Percentiles rank a stretch among this genome's conserved stretches.
Conservation (phyloP, 2,113 vertebrate species). For the Fregata magnificens region DNA sequence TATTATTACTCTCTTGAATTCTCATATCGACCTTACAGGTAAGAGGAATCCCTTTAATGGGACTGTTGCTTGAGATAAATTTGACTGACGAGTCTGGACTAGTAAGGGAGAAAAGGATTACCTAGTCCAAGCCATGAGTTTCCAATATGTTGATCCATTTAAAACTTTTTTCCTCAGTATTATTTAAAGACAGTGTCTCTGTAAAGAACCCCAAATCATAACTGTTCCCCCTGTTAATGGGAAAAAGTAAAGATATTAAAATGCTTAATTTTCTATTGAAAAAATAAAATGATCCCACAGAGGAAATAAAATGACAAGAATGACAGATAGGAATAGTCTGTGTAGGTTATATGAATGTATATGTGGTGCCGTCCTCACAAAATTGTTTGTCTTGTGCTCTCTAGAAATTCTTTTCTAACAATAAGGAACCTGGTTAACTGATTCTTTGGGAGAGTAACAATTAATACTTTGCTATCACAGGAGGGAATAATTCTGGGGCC, state of each 20-base stretch:
- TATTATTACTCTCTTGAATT: not conserved
- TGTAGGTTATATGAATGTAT: not conserved
- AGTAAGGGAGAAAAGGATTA: not conserved
- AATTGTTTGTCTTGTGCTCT: not conserved
- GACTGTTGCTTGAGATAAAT: not conserved
- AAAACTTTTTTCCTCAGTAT: not conserved
- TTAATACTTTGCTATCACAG: slow-evolving; percentile 18
- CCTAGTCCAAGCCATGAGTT: not conserved
- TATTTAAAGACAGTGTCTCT: not conserved
- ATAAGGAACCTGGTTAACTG: not conserved
- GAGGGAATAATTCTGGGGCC: not conserved
- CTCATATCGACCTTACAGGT: not conserved
- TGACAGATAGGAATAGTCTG: not conserved
- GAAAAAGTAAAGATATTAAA: not conserved
- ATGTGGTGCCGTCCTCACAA: not conserved
- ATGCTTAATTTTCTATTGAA: not conserved
- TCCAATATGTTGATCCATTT: not conserved
- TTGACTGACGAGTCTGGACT: not conserved
- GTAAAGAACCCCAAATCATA: not conserved
- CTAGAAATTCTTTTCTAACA: not conserved
- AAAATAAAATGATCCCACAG: not conserved
- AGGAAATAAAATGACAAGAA: not conserved
- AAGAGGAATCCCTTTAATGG: not conserved
- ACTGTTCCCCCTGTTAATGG: not conserved
- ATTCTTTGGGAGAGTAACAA: not conserved